These are phyloP conservation scores for Potamarius usumacintae DNA, from an alignment of 2,113 vertebrate genomes.

Conservation along the genomic window DNA sequence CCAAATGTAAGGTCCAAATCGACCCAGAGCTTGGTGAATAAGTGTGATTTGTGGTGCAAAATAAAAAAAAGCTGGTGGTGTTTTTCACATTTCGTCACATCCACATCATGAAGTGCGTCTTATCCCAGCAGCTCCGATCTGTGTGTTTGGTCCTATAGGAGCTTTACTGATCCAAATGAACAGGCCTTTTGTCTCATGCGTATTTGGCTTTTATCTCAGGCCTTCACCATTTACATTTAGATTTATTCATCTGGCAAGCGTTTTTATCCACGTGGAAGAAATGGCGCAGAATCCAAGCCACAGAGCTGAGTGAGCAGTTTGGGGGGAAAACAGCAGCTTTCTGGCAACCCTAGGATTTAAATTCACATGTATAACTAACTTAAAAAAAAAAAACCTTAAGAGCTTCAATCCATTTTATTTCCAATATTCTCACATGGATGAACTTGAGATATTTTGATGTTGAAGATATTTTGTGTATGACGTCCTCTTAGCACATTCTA, in stretches of 20 bases:
- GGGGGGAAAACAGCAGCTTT: background rate
- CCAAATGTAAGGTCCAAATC: background rate
- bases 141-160: background rate
- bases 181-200: slow-evolving; percentile 6
- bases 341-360: background rate
- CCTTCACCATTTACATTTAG: slow-evolving; percentile 16
- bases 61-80: background rate
- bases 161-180: slow-evolving; percentile 9
- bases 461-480: background rate
- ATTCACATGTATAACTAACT: background rate
- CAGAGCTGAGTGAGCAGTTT: background rate
- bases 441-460: background rate
- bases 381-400: background rate
- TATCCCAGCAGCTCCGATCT: background rate
- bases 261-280: slow-evolving; percentile 8
- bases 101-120: background rate
- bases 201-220: background rate
- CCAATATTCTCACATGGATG: background rate
- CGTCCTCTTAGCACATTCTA: background rate
- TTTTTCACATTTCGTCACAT: background rate
- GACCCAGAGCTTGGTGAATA: background rate
- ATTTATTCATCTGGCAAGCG: slow-evolving; percentile 7
- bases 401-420: background rate
- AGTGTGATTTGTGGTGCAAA: background rate
- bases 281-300: background rate